phyloP scores from a whole-genome alignment of 2,797 vertebrate genomes.

The Pantherophis alleghaniensis region DNA sequence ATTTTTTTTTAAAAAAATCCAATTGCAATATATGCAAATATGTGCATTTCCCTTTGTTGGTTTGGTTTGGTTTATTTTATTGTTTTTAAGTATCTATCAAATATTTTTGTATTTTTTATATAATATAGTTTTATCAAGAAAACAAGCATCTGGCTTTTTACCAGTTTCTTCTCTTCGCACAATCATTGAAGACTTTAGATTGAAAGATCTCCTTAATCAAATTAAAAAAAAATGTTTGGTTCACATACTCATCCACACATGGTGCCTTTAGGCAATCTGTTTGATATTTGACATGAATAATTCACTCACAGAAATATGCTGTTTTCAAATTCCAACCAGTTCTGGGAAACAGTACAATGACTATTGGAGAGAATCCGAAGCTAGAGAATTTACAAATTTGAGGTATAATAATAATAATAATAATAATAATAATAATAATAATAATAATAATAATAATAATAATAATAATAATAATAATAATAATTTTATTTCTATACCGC shows the following conservation, averaged over 20 bases:
- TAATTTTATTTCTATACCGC: no score
- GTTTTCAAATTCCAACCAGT: not conserved
- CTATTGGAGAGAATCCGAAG: not conserved
- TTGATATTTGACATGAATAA: not conserved
- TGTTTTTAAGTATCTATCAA: not conserved
- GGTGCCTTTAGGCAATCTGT: not conserved
- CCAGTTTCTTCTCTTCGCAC: not conserved
- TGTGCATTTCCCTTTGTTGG: not conserved
- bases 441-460: no score
- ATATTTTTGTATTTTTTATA: not conserved
- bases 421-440: no score
- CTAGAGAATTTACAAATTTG: not conserved
- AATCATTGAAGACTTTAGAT: not conserved
- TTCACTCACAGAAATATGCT: not conserved
- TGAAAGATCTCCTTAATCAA: not conserved
- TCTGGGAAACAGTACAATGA: not conserved
- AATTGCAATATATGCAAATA: not conserved
- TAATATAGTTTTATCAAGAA: not conserved
- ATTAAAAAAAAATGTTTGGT: not conserved
- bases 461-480: no score
- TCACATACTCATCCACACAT: not conserved
- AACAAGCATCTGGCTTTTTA: not conserved
- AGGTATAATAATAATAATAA: not conserved
- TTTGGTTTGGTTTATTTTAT: not conserved
- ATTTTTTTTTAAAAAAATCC: not conserved